phyloP scores from a whole-genome alignment of 1,140 invertebrate species.

The Papilio dardanus region DNA sequence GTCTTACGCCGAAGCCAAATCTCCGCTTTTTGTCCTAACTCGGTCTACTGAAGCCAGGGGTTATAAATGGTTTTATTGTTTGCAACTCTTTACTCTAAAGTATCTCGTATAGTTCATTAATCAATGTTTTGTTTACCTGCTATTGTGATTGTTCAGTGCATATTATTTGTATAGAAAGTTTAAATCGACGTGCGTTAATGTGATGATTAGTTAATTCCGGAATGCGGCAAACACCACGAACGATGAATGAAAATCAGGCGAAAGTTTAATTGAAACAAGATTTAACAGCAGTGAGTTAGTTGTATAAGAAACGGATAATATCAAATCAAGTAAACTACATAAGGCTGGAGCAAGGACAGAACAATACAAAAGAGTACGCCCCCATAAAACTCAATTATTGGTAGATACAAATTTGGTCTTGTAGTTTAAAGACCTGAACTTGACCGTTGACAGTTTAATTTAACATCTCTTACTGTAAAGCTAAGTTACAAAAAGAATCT shows the following conservation, averaged over 20 bases:
- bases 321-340: background rate
- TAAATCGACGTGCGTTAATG: conserved; percentile 18
- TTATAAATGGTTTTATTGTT: no score
- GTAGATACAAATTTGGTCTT: conserved; percentile 47
- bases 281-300: background rate
- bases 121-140: background rate
- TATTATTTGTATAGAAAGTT: conserved; percentile 37
- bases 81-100: no score
- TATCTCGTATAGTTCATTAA: background rate
- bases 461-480: conserved; percentile 39
- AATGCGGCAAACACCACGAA: conserved; percentile 30
- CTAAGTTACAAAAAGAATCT: conserved; percentile 9
- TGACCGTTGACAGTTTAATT: conserved; percentile 57
- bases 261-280: conserved; percentile 11
- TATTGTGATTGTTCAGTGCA: background rate
- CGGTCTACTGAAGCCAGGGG: no score
- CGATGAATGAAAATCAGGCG: conserved; percentile 31
- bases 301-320: background rate
- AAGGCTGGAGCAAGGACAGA: background rate
- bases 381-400: conserved; percentile 66
- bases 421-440: conserved; percentile 66
- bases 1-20: no score
- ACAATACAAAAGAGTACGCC: conserved; percentile 45
- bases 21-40: no score
- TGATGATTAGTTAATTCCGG: conserved; percentile 32